Percentiles rank a stretch among this genome's conserved stretches.
These are phyloP conservation scores for Mastacembelus armatus DNA, from an alignment of 2,797 vertebrate species.

Conservation along the genomic window DNA sequence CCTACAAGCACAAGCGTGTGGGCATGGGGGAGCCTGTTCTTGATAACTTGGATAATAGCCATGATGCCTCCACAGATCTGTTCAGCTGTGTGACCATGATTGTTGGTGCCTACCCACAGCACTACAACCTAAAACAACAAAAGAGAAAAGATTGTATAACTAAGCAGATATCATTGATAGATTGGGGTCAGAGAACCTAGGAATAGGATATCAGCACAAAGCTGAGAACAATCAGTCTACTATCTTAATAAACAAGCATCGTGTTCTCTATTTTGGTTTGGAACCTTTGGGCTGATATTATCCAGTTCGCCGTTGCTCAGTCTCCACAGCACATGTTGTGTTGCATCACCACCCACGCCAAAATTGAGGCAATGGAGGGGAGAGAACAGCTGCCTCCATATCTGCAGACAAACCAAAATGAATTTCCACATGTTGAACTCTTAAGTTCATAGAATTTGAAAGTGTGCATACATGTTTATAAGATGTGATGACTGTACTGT, in stretches of 20 bases:
- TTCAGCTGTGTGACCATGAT: conserved; percentile 89
- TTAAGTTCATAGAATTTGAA: no score
- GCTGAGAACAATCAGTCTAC: conserved; percentile 46
- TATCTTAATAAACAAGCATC: conserved; percentile 55
- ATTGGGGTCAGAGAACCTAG: conserved; percentile 9
- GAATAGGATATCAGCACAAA: conserved; percentile 15
- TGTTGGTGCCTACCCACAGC: conserved; percentile 94
- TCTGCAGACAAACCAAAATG: conserved; percentile 74
- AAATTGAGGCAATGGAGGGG: conserved; percentile 95
- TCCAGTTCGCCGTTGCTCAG: conserved; percentile 91
- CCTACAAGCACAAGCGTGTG: conserved; percentile 90
- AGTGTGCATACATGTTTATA: neutral
- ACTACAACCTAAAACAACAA: conserved; percentile 87
- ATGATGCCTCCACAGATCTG: conserved; percentile 89
- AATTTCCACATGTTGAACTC: neutral
- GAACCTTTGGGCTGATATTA: conserved; percentile 92
- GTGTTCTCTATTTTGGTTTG: conserved; percentile 44
- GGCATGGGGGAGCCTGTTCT: conserved; percentile 88
- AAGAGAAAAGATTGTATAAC: conserved; percentile 24
- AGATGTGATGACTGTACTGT: neutral
- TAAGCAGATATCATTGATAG: neutral
- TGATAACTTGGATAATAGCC: conserved; percentile 87
- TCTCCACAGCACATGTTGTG: conserved; percentile 93
- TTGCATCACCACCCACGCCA: conserved; percentile 90
- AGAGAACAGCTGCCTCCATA: conserved; percentile 93